These are phyloP conservation scores for Rhynchophorus ferrugineus DNA, from an alignment of 1,140 invertebrate genomes.

Conservation along the genomic window DNA sequence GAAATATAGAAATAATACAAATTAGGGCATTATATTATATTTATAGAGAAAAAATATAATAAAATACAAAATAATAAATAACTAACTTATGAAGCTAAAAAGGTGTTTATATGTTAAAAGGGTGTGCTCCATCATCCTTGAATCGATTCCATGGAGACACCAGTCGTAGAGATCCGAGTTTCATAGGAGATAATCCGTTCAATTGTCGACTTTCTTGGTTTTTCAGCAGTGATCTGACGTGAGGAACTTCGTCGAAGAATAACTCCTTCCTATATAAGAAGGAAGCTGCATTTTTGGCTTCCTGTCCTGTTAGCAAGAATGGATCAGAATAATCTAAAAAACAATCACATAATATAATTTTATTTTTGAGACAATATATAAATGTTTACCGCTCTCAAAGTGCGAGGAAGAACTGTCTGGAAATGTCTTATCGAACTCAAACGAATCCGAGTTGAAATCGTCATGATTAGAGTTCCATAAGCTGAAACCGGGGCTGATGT, in stretches of 20 bases:
- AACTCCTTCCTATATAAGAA: slow-evolving; percentile 40
- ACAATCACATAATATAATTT: slow-evolving; percentile 2
- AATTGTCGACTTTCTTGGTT: slow-evolving; percentile 50
- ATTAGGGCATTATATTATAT: no score
- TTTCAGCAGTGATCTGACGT: slow-evolving; percentile 48
- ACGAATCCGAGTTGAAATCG: background rate
- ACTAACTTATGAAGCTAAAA: background rate
- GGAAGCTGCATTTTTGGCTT: slow-evolving; percentile 27
- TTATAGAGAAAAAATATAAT: background rate
- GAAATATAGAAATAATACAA: no score
- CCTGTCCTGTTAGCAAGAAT: slow-evolving; percentile 29
- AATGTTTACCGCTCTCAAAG: no score
- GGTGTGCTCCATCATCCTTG: slow-evolving; percentile 9
- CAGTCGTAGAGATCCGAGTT: slow-evolving; percentile 51
- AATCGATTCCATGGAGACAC: slow-evolving; percentile 49
- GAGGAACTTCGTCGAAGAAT: slow-evolving; percentile 56
- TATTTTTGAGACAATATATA: slow-evolving; percentile 4
- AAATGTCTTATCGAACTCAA: background rate
- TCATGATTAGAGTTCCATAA: background rate
- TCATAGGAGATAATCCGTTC: slow-evolving; percentile 50
- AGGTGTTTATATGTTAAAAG: background rate
- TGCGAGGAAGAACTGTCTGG: no score
- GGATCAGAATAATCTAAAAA: slow-evolving; percentile 36
- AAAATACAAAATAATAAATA: no score
- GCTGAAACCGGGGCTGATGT: background rate